phyloP scores from a whole-genome alignment of 2,113 vertebrate genomes.

The Carassius gibelio region DNA sequence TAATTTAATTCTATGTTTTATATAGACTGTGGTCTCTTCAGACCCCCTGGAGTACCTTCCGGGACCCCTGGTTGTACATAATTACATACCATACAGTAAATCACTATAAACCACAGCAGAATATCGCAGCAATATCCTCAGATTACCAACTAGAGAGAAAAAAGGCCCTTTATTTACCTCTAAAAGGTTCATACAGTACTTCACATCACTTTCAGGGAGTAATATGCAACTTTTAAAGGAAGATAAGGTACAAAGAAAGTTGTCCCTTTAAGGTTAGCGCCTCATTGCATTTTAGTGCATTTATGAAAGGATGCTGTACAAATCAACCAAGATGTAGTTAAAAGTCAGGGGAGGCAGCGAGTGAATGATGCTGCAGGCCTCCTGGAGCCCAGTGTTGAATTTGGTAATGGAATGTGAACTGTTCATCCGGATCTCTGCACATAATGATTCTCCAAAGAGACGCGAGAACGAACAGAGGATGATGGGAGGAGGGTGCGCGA shows the following conservation, averaged over 20 bases:
- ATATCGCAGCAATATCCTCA: neutral
- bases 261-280: neutral
- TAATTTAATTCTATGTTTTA: neutral
- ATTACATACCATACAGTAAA: neutral
- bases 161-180: neutral
- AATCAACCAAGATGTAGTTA: neutral
- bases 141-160: neutral
- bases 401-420: slow-evolving; percentile 88
- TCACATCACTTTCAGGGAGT: neutral
- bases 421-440: slow-evolving; percentile 80
- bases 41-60: neutral
- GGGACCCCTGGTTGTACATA: neutral
- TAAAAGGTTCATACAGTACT: neutral
- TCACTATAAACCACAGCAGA: neutral
- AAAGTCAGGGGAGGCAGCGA: slow-evolving; percentile 37
- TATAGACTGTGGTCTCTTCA: neutral
- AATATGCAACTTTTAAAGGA: neutral
- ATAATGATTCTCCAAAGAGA: slow-evolving; percentile 61
- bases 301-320: neutral
- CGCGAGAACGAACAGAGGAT: slow-evolving; percentile 44
- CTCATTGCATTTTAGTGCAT: neutral
- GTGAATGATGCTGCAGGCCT: slow-evolving; percentile 68
- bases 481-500: slow-evolving; percentile 32
- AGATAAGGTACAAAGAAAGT: neutral
- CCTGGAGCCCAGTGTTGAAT: slow-evolving; percentile 85